Evolutionary conservation across 2,888 invertebrate genomes (phyloP).

Genomic region (Catocala nupta): DNA sequence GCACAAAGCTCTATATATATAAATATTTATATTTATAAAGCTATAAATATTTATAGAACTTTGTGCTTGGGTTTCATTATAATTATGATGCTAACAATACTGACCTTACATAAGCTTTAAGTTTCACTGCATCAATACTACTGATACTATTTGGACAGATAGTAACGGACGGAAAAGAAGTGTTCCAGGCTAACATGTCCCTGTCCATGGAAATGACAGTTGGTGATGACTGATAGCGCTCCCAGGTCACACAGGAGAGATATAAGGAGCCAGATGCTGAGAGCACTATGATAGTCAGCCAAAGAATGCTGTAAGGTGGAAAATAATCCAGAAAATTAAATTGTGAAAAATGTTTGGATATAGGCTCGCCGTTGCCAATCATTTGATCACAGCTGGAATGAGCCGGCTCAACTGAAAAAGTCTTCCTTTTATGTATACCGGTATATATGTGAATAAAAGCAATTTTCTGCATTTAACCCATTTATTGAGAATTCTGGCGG

Average conservation of each 20-base stretch:
- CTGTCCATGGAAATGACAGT: conserved; percentile 92
- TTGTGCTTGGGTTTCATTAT: background rate
- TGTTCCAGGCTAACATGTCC: conserved; percentile 91
- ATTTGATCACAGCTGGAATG: no score
- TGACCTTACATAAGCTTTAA: conserved; percentile 86
- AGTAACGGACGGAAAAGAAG: conserved; percentile 90
- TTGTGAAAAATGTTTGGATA: no score
- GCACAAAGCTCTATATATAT: no score
- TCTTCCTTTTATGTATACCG: no score
- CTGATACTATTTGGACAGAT: conserved; percentile 87
- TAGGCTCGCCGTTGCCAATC: no score
- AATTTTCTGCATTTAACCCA: no score
- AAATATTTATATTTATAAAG: no score
- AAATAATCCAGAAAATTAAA: background rate
- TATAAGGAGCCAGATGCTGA: conserved; percentile 86
- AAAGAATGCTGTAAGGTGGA: conserved; percentile 78
- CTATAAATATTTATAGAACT: no score
- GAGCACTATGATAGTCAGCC: conserved; percentile 85
- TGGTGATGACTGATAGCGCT: conserved; percentile 90
- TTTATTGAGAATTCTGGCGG: no score
- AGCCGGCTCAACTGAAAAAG: no score
- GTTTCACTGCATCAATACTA: conserved; percentile 85
- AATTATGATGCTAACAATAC: conserved; percentile 24
- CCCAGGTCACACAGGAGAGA: conserved; percentile 88
- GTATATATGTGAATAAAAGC: no score